Evolutionary conservation across 2,113 vertebrate genomes (phyloP).

Genomic region (Ivindomyrus marchei): DNA sequence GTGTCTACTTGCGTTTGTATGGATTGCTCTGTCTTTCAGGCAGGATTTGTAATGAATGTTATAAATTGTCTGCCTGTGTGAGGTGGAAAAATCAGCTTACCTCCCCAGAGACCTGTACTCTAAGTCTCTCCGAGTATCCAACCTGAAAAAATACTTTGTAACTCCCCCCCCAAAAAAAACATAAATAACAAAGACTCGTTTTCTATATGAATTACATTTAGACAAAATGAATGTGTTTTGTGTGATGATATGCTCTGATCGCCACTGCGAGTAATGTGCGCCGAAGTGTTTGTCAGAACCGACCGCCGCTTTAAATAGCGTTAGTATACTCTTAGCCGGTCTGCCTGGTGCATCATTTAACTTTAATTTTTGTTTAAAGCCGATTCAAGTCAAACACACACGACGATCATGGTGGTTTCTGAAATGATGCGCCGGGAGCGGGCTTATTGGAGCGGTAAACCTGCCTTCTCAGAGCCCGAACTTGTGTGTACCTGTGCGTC

Average conservation of each 20-base stretch:
- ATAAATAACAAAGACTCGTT: not conserved
- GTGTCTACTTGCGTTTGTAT: slow-evolving; percentile 8
- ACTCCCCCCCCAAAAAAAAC: not conserved
- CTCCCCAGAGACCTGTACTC: not conserved
- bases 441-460: not conserved
- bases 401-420: not conserved
- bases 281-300: not conserved
- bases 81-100: not conserved
- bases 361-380: not conserved
- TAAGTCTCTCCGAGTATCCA: not conserved
- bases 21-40: not conserved
- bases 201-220: not conserved
- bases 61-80: not conserved
- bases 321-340: not conserved
- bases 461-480: not conserved
- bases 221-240: not conserved
- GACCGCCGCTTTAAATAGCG: not conserved
- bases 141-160: not conserved
- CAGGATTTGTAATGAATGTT: not conserved
- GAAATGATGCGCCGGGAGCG: not conserved
- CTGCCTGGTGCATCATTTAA: not conserved
- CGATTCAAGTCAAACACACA: not conserved
- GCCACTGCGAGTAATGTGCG: not conserved
- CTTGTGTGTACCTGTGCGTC: not conserved
- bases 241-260: not conserved